Base-by-base conservation (phyloP, 2,113 vertebrate genomes). In the Psephotus haematonotus region DNA sequence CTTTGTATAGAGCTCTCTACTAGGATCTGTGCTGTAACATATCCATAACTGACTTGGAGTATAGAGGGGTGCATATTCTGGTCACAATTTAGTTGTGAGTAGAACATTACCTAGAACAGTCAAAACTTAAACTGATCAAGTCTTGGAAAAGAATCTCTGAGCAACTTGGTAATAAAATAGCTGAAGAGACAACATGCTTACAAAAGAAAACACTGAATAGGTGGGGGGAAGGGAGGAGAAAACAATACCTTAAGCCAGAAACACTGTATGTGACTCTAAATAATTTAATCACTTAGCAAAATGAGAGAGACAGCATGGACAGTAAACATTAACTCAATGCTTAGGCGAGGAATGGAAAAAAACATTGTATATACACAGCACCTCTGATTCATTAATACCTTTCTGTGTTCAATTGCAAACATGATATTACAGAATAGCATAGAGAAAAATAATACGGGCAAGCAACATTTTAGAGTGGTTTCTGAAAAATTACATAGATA, bases 281-380 rank as follows among this genome's bases (percentile, higher is more conserved):
- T 93, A 76, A 83, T 94, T 82, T 44, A 86, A 86, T 53, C 68
- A 74, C 75, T 88, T 93, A 88, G 68, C 14, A 65, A 82, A 86
- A 19, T 52, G 28, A 86, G 60, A 84, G 35, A 78, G 53, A 65
- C 68, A 53, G 82, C 68, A 77, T 3, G 59, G 82, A 52, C 68
- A 90, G 68, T 33, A 93, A 93, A 88, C n/a, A 78, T 82, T 82
- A 93, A 77, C 53, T 83, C 79, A 86, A 3, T 50, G 60, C 52
- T 81, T 63, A 53, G 50, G 22, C 1, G 5, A 81, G 55, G 68
- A 88, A 88, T 18, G 35, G 71, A 83, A 88, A 82, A 39, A 90
- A 88, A 37, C 31, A 37, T 44, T 55, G 53, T 52, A 64, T 57
- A 62, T 37, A 74, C 46, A 67, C 41, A 43, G 33, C 15, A 86